phyloP scores from a whole-genome alignment of 2,113 vertebrate genomes.

The Apus apus region DNA sequence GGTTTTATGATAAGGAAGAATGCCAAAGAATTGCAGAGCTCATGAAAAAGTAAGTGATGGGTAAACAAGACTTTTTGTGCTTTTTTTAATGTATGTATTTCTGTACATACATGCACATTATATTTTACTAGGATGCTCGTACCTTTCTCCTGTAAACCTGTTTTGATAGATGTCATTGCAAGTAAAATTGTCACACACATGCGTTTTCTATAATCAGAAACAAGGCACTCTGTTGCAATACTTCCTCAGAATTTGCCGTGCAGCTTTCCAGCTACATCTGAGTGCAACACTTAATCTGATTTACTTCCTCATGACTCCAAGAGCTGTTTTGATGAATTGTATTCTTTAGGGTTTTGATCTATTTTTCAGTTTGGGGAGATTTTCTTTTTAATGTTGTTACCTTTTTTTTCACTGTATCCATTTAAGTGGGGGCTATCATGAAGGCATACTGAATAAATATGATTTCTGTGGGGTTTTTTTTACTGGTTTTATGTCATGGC shows the following conservation, averaged over 20 bases:
- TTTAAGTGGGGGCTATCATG: background rate
- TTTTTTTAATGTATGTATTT: conserved; percentile 12
- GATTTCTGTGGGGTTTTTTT: background rate
- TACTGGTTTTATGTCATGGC: background rate
- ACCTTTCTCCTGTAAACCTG: background rate
- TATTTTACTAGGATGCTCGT: background rate
- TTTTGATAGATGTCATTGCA: background rate
- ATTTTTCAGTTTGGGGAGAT: background rate
- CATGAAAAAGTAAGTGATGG: conserved; percentile 91
- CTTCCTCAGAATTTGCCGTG: background rate
- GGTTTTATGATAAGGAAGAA: conserved; percentile 98
- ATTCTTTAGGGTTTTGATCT: background rate
- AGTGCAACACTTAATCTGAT: background rate
- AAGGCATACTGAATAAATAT: background rate
- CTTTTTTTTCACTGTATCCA: background rate
- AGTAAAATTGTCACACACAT: background rate
- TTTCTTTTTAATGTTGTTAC: background rate
- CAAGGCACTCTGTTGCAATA: background rate
- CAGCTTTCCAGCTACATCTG: conserved; percentile 4
- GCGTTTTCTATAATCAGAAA: background rate
- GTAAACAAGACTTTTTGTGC: background rate
- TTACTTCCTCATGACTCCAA: conserved; percentile 13
- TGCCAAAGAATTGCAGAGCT: conserved; percentile 94
- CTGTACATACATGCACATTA: background rate
- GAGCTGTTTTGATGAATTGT: background rate